Base-by-base conservation (phyloP, 2,888 invertebrate species). In the Autographa pulchrina region DNA sequence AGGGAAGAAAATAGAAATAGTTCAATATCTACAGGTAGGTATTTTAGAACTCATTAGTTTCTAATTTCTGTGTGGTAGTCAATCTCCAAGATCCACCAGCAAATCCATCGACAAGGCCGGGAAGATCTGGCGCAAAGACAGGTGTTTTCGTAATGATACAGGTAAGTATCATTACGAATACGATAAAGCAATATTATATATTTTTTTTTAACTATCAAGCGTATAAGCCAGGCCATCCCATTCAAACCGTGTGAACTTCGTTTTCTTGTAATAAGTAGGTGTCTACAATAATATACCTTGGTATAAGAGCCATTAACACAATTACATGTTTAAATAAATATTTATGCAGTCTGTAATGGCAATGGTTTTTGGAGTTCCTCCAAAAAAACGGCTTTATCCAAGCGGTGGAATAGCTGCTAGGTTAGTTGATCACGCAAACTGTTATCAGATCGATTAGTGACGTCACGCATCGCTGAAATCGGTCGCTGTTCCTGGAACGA, bases 371-470 rank as follows among this genome's bases (percentile, higher is more conserved):
- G 48, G n/a, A 48, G 16, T n/a, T 48, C n/a, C 48, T 48, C 48
- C 48, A 48, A 48, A 48, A 38, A 38, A n/a, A n/a, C n/a, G n/a
- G 16, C 5, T 14, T 16, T 48, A 48, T 48, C 48, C n/a, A 48
- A 43, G 43, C 14, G 43, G 43, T 43, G 43, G 14, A 16, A 43
- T 48, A n/a, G n/a, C 48, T n/a, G 16, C 43, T 8, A 41, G 2
- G 16, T 48, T n/a, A 6, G 48, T 48, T 48, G 48, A 48, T 48
- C 48, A 48, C 48, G n/a, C 48, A 48, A 48, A 48, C 48, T 43
- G 48, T 48, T 48, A 48, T n/a, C 48, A 48, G n/a, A 48, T 48
- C 48, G 48, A 48, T 48, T 48, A 48, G 48, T n/a, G 48, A 48
- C 48, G 48, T 48, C 48, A 48, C 48, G 48, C 48, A n/a, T n/a